A percentile compares a stretch with the other conserved stretches of the same genome.
These are phyloP conservation scores for Zaprionus capensis DNA, from an alignment of 1,140 invertebrate species.

Conservation along the genomic window DNA sequence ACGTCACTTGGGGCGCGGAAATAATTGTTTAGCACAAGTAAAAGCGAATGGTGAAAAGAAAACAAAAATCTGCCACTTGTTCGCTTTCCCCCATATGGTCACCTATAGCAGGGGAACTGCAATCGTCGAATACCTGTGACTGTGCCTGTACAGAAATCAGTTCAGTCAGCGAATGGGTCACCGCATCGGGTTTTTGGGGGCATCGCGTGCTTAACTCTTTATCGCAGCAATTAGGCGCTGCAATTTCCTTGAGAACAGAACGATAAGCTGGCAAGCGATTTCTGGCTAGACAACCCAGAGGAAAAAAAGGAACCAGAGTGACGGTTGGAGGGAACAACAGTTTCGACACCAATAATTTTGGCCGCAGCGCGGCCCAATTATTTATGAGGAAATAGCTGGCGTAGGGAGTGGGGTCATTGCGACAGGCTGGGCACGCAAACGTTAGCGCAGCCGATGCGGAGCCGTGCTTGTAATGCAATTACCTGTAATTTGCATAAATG, in stretches of 20 bases:
- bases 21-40: constrained; percentile 53
- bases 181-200: constrained; percentile 2
- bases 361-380: constrained; percentile 44
- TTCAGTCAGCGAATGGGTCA: constrained; percentile 60
- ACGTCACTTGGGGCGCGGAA: constrained; percentile 62
- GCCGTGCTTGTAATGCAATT: constrained; percentile 66
- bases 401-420: constrained; percentile 12
- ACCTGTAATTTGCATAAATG: constrained; percentile 75
- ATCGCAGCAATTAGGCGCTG: constrained; percentile 76
- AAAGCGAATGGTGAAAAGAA: constrained; percentile 20
- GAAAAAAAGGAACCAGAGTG: not conserved
- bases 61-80: constrained; percentile 25
- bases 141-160: not conserved
- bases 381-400: constrained; percentile 36
- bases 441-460: constrained; percentile 27
- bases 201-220: constrained; percentile 62
- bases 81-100: constrained; percentile 13
- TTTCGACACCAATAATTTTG: constrained; percentile 54
- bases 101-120: not conserved
- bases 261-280: constrained; percentile 30
- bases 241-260: constrained; percentile 49
- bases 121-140: not conserved
- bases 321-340: constrained; percentile 34
- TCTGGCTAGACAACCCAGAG: constrained; percentile 2
- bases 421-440: constrained; percentile 52